Conservation (phyloP, 2,888 invertebrate genomes). For the Pterostichus niger region DNA sequence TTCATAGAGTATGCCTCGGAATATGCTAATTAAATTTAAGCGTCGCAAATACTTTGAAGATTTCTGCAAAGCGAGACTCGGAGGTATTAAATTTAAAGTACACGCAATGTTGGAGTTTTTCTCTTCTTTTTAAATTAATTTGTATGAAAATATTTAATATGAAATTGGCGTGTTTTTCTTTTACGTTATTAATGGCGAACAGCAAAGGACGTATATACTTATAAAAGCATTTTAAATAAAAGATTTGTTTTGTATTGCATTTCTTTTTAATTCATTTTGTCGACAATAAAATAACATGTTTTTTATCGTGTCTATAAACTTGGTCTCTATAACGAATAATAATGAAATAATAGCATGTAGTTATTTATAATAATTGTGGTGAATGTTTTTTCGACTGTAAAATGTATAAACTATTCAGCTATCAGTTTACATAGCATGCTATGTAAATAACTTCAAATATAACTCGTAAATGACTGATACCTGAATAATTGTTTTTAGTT, state of each 20-base stretch:
- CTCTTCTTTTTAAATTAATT: slow-evolving; percentile 23
- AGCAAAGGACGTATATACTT: background rate
- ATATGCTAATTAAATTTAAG: slow-evolving; percentile 49
- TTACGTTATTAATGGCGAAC: background rate
- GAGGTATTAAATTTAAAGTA: slow-evolving; percentile 41
- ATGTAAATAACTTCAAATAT: too few species aligned
- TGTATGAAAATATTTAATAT: slow-evolving; percentile 15
- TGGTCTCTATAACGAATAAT: background rate
- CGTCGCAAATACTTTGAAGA: slow-evolving; percentile 42
- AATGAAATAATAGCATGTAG: too few species aligned
- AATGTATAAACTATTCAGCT: too few species aligned
- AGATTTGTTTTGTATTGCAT: background rate
- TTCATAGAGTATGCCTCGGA: slow-evolving; percentile 6
- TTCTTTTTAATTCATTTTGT: slow-evolving; percentile 2
- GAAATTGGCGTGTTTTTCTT: background rate
- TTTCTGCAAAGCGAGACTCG: slow-evolving; percentile 26
- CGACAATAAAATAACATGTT: background rate
- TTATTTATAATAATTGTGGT: too few species aligned
- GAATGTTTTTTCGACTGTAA: too few species aligned
- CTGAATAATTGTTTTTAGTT: too few species aligned
- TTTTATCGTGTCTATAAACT: background rate
- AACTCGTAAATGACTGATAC: too few species aligned
- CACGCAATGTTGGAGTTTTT: background rate
- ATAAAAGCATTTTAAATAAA: background rate
- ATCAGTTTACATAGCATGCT: too few species aligned